Percentiles rank a stretch among this genome's conserved stretches.
Conservation (phyloP, 2,797 vertebrate genomes). For the Potorous gilbertii region DNA sequence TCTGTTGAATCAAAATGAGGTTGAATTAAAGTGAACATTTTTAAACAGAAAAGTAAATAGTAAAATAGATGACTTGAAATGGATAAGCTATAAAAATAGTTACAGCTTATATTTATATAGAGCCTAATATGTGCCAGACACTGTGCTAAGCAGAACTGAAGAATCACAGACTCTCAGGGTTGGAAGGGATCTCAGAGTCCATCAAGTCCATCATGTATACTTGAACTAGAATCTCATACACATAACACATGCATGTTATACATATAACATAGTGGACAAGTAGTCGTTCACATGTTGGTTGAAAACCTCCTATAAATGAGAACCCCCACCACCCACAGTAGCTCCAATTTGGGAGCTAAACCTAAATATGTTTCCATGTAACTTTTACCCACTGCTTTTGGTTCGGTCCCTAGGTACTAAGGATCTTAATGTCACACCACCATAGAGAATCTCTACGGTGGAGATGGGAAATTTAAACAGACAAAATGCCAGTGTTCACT, state of each 20-base stretch:
- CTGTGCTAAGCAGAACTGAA: not conserved
- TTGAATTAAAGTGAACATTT: not conserved
- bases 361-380: not conserved
- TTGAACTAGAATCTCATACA: not conserved
- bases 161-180: not conserved
- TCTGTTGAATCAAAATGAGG: not conserved
- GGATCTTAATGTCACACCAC: not conserved
- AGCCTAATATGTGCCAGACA: not conserved
- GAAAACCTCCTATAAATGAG: not conserved
- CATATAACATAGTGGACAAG: not conserved
- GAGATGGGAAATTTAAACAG: not conserved
- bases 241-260: too few relatives aligned
- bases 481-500: not conserved
- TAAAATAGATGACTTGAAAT: not conserved
- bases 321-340: not conserved
- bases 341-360: not conserved
- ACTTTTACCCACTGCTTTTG: not conserved
- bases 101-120: not conserved
- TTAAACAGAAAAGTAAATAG: not conserved
- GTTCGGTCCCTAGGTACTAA: not conserved
- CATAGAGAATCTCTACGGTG: not conserved
- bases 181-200: not conserved
- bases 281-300: not conserved
- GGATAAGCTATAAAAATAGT: not conserved
- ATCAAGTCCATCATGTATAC: not conserved